phyloP scores from a whole-genome alignment of 1,140 invertebrate genomes.

The Cyclargus thomasi region DNA sequence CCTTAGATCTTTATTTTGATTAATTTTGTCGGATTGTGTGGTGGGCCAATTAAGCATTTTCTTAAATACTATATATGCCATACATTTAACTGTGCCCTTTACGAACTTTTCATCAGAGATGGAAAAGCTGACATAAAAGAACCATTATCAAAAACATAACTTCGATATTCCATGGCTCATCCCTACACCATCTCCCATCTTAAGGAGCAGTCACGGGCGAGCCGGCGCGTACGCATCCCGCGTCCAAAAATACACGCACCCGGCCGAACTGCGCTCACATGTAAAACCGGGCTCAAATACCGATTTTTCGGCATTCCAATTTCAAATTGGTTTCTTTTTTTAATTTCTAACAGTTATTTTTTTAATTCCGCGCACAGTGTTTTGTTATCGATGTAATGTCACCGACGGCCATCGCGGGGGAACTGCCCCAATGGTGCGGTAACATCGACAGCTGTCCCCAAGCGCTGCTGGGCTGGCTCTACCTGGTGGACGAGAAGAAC shows the following conservation, averaged over 20 bases:
- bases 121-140: no score
- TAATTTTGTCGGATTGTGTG: no score
- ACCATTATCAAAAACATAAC: no score
- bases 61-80: no score
- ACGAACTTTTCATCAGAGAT: no score
- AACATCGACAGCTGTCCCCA: constrained; percentile 53
- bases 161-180: constrained; percentile 35
- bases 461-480: constrained; percentile 61
- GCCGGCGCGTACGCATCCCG: constrained; percentile 62
- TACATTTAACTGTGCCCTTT: no score
- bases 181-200: constrained; percentile 50
- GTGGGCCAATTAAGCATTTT: no score
- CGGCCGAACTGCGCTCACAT: constrained; percentile 33
- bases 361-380: no score
- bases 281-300: constrained; percentile 36
- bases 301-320: constrained; percentile 29
- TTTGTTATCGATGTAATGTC: constrained; percentile 54
- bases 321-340: neutral
- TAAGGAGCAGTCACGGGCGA: constrained; percentile 61
- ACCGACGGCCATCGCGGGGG: constrained; percentile 51
- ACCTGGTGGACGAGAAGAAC: constrained; percentile 58
- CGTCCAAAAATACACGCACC: constrained; percentile 58
- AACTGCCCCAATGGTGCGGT: constrained; percentile 62
- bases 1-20: no score
- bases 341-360: neutral